These are phyloP conservation scores for Hypomesus transpacificus DNA, from an alignment of 2,113 vertebrate genomes.

Conservation along the genomic window DNA sequence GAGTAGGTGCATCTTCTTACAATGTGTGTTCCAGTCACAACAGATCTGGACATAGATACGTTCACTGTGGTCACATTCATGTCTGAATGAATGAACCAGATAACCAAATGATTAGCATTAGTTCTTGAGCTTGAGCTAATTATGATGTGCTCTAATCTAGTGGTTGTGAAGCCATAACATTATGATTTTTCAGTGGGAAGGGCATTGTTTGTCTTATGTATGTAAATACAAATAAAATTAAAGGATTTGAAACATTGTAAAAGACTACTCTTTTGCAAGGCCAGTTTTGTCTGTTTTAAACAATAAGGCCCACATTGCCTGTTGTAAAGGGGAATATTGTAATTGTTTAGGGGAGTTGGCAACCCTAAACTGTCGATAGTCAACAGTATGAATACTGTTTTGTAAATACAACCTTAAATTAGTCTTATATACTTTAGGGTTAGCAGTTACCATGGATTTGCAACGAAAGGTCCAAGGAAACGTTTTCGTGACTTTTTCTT, in stretches of 20 bases:
- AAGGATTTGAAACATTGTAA: background rate
- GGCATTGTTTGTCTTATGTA: conserved; percentile 22
- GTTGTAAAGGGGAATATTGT: too few species aligned
- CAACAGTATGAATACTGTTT: too few species aligned
- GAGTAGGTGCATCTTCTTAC: conserved; percentile 46
- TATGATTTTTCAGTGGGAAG: background rate
- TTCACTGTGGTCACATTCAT: conserved; percentile 22
- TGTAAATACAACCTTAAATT: too few species aligned
- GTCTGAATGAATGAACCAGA: conserved; percentile 19
- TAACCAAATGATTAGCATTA: conserved; percentile 5
- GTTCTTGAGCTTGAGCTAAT: conserved; percentile 1
- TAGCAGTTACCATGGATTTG: too few species aligned
- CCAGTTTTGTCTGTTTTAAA: too few species aligned
- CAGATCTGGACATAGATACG: conserved; percentile 28
- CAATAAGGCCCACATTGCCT: too few species aligned
- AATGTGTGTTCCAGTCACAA: conserved; percentile 29
- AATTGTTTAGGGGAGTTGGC: too few species aligned
- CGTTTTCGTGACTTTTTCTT: too few species aligned
- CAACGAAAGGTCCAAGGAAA: too few species aligned
- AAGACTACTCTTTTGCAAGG: too few species aligned
- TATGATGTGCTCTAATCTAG: background rate
- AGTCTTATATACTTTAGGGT: too few species aligned
- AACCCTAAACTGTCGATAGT: too few species aligned
- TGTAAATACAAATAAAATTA: conserved; percentile 34
- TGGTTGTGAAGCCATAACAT: background rate